Evolutionary conservation across 2,888 invertebrate species (phyloP).

Genomic region (Spicauda simplicius): DNA sequence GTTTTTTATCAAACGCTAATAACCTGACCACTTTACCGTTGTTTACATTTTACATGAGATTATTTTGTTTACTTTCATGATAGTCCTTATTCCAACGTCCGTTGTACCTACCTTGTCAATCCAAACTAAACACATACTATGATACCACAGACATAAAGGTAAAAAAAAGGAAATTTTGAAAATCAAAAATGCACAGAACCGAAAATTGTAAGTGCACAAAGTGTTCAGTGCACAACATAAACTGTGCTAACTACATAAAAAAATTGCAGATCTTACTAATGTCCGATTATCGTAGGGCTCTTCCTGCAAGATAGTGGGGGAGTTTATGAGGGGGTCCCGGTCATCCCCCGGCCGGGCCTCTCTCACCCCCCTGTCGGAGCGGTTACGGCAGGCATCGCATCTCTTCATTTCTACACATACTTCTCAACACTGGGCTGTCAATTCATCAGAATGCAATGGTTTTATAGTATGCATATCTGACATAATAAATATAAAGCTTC

Average conservation of each 20-base stretch:
- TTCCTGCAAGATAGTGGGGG: conserved; percentile 67
- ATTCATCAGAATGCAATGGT: conserved; percentile 54
- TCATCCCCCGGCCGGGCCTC: conserved; percentile 56
- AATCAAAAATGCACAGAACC: conserved; percentile 29
- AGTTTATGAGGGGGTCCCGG: conserved; percentile 70
- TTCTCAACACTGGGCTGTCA: conserved; percentile 76
- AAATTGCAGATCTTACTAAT: conserved; percentile 67
- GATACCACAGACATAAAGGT: conserved; percentile 31
- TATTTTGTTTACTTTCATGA: conserved; percentile 43
- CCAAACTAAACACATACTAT: conserved; percentile 22
- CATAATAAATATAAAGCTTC: conserved; percentile 18
- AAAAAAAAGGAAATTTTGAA: conserved; percentile 21
- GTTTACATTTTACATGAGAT: conserved; percentile 56
- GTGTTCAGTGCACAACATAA: conserved; percentile 47
- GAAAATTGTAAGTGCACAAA: conserved; percentile 39
- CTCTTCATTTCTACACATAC: conserved; percentile 82
- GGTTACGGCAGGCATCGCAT: conserved; percentile 71
- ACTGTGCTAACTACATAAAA: conserved; percentile 57
- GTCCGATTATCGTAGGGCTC: conserved; percentile 67
- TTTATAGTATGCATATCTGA: conserved; percentile 21
- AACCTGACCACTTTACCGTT: conserved; percentile 58
- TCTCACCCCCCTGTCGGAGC: conserved; percentile 64
- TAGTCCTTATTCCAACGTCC: conserved; percentile 30
- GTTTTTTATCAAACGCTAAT: conserved; percentile 61
- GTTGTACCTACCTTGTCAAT: conserved; percentile 15